These are phyloP conservation scores for Microdon myrmicae DNA, from an alignment of 2,888 invertebrate genomes.

Conservation along the genomic window DNA sequence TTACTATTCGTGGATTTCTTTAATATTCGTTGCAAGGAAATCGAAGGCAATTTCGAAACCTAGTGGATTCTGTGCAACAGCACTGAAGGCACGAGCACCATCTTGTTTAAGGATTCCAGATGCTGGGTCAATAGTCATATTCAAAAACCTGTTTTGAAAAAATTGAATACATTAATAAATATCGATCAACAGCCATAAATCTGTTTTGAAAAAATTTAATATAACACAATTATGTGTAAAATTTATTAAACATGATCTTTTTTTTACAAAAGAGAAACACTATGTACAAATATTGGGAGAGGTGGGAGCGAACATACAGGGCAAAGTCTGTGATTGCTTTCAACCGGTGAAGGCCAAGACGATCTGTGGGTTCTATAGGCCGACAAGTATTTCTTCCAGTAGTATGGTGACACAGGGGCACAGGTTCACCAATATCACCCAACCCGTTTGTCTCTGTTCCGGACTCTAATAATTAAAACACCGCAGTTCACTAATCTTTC, in stretches of 20 bases:
- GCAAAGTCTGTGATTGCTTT: too few species aligned
- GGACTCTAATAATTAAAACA: too few species aligned
- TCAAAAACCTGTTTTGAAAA: slow-evolving; percentile 67
- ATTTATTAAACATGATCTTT: too few species aligned
- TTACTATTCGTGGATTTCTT: slow-evolving; percentile 66
- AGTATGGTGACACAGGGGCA: too few species aligned
- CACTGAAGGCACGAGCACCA: slow-evolving; percentile 70
- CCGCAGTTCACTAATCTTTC: too few species aligned
- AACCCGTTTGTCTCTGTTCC: too few species aligned
- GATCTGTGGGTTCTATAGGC: too few species aligned
- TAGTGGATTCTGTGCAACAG: slow-evolving; percentile 71
- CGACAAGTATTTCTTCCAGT: too few species aligned
- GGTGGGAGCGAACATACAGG: too few species aligned
- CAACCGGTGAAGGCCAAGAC: too few species aligned
- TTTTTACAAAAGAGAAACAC: not conserved
- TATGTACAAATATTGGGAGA: not conserved
- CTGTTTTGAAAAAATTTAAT: not conserved
- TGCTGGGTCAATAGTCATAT: slow-evolving; percentile 67
- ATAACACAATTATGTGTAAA: too few species aligned
- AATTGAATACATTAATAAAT: not conserved
- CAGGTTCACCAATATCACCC: too few species aligned
- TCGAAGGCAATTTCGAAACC: slow-evolving; percentile 73
- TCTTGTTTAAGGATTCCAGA: slow-evolving; percentile 74
- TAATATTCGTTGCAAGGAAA: slow-evolving; percentile 67
- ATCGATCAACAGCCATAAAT: not conserved